These are phyloP conservation scores for Galeruca laticollis DNA, from an alignment of 2,888 invertebrate species.

Conservation along the genomic window DNA sequence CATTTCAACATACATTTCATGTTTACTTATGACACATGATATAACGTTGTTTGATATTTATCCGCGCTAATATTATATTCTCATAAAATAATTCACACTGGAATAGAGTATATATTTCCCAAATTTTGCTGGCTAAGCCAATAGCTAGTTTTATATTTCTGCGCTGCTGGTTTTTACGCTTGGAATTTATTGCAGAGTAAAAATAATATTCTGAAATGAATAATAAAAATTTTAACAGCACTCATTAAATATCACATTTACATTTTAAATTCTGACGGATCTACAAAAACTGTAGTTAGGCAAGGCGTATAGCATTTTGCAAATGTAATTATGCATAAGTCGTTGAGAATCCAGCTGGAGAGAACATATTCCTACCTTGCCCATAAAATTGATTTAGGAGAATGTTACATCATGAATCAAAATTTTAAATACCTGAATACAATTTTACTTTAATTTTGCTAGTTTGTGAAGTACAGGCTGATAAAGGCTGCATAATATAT, in stretches of 20 bases:
- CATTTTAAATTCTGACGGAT: neutral
- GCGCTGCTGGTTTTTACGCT: neutral
- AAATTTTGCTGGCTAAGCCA: neutral
- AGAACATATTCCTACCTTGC: too few relatives aligned
- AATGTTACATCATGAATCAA: too few relatives aligned
- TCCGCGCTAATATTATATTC: too few relatives aligned
- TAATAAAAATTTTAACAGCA: slow-evolving; percentile 29
- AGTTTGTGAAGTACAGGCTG: too few relatives aligned
- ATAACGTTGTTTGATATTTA: too few relatives aligned
- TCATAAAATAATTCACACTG: too few relatives aligned
- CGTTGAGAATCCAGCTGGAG: neutral
- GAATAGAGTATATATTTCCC: neutral
- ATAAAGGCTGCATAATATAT: too few relatives aligned
- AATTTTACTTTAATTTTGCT: too few relatives aligned
- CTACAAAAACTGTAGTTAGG: neutral
- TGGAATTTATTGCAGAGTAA: neutral
- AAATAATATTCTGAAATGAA: slow-evolving; percentile 13
- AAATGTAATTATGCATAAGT: neutral
- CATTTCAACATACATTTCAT: too few relatives aligned
- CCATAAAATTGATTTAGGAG: too few relatives aligned
- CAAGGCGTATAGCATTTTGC: neutral
- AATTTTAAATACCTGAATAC: too few relatives aligned
- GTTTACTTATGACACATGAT: too few relatives aligned
- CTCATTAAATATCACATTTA: slow-evolving; percentile 4
- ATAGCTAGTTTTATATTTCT: neutral